A percentile compares a stretch with the other conserved stretches of the same genome.
These are phyloP conservation scores for Jacana jacana DNA, from an alignment of 2,113 vertebrate genomes.

Conservation along the genomic window DNA sequence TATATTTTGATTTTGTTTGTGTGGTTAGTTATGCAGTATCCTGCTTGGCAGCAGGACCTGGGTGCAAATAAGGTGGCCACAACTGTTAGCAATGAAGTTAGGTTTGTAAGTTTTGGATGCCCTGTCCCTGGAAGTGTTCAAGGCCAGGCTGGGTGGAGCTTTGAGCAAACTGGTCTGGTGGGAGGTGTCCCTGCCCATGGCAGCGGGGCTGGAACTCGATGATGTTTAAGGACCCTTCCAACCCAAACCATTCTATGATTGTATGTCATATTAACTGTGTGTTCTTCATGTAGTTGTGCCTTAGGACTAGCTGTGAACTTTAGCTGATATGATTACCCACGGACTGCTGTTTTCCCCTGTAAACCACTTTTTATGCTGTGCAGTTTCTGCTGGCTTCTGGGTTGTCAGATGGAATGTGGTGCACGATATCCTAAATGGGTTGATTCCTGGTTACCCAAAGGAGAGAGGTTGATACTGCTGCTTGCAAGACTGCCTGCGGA, in stretches of 20 bases:
- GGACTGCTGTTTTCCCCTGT: background rate
- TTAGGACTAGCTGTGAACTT: background rate
- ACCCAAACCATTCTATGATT: background rate
- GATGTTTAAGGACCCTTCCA: background rate
- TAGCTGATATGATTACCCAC: background rate
- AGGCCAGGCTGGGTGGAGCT: background rate
- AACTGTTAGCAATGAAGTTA: background rate
- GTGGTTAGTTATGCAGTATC: background rate
- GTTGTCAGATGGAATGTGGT: background rate
- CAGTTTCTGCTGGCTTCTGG: background rate
- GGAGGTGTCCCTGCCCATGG: background rate
- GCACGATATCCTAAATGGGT: background rate
- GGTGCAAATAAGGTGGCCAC: background rate
- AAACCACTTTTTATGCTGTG: background rate
- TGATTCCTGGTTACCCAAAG: background rate
- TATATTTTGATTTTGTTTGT: background rate
- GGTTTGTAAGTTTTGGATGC: background rate
- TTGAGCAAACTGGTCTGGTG: background rate
- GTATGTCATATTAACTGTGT: background rate
- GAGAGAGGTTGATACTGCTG: background rate
- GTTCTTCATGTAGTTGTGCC: background rate
- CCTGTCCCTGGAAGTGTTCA: background rate
- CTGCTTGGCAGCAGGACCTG: background rate
- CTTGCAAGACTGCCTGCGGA: background rate
- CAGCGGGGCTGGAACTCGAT: background rate